These are phyloP conservation scores for Polietes domitor DNA, from an alignment of 2,888 invertebrate genomes.

Conservation along the genomic window DNA sequence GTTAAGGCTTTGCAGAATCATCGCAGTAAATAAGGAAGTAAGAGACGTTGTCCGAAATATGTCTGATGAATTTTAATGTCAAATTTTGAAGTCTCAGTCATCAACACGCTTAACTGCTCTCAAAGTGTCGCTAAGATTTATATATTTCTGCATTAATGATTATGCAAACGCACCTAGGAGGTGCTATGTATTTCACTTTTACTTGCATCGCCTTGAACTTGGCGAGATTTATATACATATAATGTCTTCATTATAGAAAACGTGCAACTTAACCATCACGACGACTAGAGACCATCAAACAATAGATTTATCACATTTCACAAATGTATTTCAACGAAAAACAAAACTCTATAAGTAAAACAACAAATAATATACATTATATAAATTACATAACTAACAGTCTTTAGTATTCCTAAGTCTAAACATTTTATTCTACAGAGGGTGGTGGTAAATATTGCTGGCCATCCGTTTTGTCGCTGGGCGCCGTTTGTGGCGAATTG, in stretches of 20 bases:
- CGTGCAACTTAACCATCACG: neutral
- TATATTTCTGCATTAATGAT: too few species aligned
- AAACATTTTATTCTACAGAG: neutral
- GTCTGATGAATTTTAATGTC: too few species aligned
- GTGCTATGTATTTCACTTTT: too few species aligned
- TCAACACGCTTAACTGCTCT: too few species aligned
- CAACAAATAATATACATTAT: conserved; percentile 4
- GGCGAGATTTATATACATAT: neutral
- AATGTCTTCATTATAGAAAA: neutral
- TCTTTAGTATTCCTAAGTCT: conserved; percentile 23
- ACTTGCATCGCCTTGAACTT: too few species aligned
- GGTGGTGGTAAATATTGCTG: conserved; percentile 15
- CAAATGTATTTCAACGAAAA: neutral
- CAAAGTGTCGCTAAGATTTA: too few species aligned
- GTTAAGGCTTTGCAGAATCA: too few species aligned
- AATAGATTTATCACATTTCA: neutral
- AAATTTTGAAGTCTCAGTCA: too few species aligned
- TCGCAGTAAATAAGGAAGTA: too few species aligned
- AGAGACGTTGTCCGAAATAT: too few species aligned
- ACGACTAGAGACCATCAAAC: too few species aligned
- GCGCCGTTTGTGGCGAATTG: neutral
- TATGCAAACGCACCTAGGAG: too few species aligned
- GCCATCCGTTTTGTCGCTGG: neutral
- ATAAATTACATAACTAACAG: conserved; percentile 47
- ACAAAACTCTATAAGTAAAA: neutral